Evolutionary conservation across 2,888 invertebrate species (phyloP).

Genomic region (Epsilonema sp.): DNA sequence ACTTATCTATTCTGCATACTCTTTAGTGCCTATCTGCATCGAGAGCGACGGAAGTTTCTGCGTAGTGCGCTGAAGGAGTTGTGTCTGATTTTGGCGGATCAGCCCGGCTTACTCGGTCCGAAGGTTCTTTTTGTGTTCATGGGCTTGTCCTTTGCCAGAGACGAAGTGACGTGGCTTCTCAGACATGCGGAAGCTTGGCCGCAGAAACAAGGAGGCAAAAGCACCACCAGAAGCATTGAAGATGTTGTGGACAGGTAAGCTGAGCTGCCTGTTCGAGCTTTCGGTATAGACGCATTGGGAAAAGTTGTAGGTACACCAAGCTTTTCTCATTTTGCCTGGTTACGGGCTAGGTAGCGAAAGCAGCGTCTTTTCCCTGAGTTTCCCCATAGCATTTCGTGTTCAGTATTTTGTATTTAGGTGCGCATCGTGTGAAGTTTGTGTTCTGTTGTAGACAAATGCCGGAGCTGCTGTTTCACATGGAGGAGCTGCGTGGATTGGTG

Average conservation of each 20-base stretch:
- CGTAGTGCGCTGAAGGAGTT: constrained; percentile 84
- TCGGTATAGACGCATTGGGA: too few species aligned
- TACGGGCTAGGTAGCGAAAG: background rate
- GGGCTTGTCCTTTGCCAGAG: constrained; percentile 78
- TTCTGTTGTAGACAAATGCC: constrained; percentile 53
- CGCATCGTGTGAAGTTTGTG: background rate
- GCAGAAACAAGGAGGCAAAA: constrained; percentile 50
- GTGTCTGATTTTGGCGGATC: constrained; percentile 80
- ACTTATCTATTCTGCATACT: background rate
- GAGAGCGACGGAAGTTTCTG: constrained; percentile 84
- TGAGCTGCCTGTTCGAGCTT: too few species aligned
- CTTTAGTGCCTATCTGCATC: constrained; percentile 54
- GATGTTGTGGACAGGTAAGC: constrained; percentile 56
- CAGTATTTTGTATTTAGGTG: background rate
- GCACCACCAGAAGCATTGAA: constrained; percentile 49
- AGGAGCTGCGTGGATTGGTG: constrained; percentile 70
- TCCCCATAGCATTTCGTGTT: background rate
- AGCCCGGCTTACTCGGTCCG: constrained; percentile 88
- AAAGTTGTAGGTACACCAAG: too few species aligned
- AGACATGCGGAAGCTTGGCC: constrained; percentile 91
- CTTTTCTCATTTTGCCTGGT: background rate
- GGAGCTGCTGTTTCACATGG: constrained; percentile 90
- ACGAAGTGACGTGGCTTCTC: constrained; percentile 87
- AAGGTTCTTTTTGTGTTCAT: constrained; percentile 89
- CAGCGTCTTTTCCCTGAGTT: background rate